Conservation (phyloP, 2,797 vertebrate species). For the Catamblyrhynchus diadema region DNA sequence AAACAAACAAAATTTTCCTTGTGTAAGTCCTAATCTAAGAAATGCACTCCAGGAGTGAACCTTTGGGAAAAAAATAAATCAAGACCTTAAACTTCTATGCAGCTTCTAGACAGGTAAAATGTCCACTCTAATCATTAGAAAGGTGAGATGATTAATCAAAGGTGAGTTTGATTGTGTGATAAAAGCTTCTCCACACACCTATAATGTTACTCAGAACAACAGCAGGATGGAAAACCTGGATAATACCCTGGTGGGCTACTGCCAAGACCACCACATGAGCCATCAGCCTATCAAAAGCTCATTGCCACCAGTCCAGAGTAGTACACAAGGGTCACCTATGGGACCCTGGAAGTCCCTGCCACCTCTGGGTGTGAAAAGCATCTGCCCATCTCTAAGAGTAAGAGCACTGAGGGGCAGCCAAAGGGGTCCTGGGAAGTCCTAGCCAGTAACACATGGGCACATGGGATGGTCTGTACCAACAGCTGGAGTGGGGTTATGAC, state of each 20-base stretch:
- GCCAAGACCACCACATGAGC: background rate
- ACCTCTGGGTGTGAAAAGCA: background rate
- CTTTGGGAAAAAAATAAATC: no score
- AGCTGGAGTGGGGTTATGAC: accelerated
- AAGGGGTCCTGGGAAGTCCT: background rate
- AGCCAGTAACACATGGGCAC: accelerated
- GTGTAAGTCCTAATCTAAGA: background rate
- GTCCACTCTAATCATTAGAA: background rate
- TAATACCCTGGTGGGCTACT: background rate
- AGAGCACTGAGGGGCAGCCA: background rate
- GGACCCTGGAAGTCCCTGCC: background rate
- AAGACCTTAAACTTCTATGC: background rate
- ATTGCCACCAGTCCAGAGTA: background rate
- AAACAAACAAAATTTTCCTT: background rate
- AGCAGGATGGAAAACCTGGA: background rate
- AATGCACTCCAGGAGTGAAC: background rate
- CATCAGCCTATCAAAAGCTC: background rate
- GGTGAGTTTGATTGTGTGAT: background rate
- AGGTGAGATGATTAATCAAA: background rate
- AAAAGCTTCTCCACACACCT: background rate
- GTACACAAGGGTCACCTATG: background rate
- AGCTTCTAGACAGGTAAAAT: background rate
- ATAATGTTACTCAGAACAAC: background rate
- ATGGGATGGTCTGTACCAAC: background rate
- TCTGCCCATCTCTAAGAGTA: background rate